Percentiles rank a stretch among this genome's conserved stretches.
Evolutionary conservation across 2,888 invertebrate genomes (phyloP).

Genomic region (Mactromeris polynyma): DNA sequence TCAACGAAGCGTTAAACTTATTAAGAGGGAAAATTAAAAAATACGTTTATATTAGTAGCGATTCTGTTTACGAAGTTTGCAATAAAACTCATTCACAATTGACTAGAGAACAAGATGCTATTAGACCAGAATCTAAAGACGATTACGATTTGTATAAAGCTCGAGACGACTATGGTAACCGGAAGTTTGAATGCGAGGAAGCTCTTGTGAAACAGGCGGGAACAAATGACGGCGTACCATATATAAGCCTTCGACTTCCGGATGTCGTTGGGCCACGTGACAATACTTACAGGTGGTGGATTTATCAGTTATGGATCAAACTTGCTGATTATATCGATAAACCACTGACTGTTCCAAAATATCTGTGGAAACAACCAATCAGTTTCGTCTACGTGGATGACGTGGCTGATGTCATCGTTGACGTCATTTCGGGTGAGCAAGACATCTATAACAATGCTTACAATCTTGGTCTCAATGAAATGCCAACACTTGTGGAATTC

Average conservation of each 20-base stretch:
- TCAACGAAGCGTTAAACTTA: constrained; percentile 84
- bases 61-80: constrained; percentile 88
- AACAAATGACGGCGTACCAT: constrained; percentile 82
- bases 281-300: constrained; percentile 88
- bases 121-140: constrained; percentile 84
- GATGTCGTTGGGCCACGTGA: constrained; percentile 88
- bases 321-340: constrained; percentile 80
- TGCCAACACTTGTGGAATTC: constrained; percentile 84
- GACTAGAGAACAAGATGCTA: constrained; percentile 86
- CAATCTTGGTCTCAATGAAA: constrained; percentile 87
- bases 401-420: constrained; percentile 85
- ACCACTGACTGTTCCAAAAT: constrained; percentile 83
- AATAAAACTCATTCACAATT: constrained; percentile 76
- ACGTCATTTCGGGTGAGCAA: constrained; percentile 70
- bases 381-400: constrained; percentile 88
- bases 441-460: constrained; percentile 83
- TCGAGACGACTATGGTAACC: constrained; percentile 87
- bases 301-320: constrained; percentile 88
- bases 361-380: constrained; percentile 81
- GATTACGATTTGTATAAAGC: constrained; percentile 78
- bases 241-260: constrained; percentile 87
- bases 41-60: constrained; percentile 88
- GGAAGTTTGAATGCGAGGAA: constrained; percentile 87
- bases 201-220: constrained; percentile 80
- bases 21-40: constrained; percentile 83